These are phyloP conservation scores for Fopius arisanus DNA, from an alignment of 1,140 invertebrate genomes.

Conservation along the genomic window DNA sequence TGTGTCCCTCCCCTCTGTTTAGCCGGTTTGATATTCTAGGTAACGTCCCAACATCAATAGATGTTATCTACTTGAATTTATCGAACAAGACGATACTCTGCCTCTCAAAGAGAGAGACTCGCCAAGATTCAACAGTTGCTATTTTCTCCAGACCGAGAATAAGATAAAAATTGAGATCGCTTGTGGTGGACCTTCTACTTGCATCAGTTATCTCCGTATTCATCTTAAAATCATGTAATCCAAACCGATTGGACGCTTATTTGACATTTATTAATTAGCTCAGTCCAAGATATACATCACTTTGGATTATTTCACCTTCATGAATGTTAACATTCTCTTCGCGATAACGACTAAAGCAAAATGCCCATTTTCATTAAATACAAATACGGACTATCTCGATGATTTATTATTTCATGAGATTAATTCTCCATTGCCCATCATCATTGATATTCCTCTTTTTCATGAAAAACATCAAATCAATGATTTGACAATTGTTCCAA, in stretches of 20 bases:
- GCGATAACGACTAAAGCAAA: background rate
- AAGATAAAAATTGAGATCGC: background rate
- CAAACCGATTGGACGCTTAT: background rate
- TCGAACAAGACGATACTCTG: background rate
- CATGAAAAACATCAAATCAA: too few species aligned
- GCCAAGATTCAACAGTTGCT: background rate
- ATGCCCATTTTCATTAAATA: background rate
- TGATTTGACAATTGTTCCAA: too few species aligned
- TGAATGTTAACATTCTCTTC: background rate
- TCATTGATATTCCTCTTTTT: too few species aligned
- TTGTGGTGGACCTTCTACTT: background rate
- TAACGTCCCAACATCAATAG: conserved; percentile 7
- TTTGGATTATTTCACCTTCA: background rate
- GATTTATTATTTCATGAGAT: too few species aligned
- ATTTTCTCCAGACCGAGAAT: background rate
- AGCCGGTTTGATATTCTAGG: background rate
- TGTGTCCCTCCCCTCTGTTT: background rate
- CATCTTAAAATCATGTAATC: background rate
- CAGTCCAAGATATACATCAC: background rate
- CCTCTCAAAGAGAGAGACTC: background rate
- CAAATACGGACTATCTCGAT: too few species aligned
- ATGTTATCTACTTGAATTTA: background rate
- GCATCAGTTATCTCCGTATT: background rate
- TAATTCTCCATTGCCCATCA: too few species aligned
- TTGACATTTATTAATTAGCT: background rate